phyloP scores from a whole-genome alignment of 2,113 vertebrate species.

The Psettodes erumei region DNA sequence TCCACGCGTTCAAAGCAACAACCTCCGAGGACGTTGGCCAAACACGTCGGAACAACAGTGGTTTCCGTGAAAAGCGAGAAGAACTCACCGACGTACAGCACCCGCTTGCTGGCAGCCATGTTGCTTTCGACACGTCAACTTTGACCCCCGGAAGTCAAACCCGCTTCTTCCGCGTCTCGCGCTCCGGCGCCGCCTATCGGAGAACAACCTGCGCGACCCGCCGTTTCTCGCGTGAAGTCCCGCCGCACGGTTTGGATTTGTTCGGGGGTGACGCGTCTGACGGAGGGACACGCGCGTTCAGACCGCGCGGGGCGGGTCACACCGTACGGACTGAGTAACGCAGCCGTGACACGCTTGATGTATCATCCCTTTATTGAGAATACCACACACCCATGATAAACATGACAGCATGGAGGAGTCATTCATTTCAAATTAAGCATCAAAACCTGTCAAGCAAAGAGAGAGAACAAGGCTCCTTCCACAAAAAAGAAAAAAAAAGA shows the following conservation, averaged over 20 bases:
- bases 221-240: too few relatives aligned
- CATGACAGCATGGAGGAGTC: slow-evolving; percentile 58
- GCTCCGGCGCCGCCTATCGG: slow-evolving; percentile 48
- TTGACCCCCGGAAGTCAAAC: slow-evolving; percentile 37
- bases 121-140: slow-evolving; percentile 73
- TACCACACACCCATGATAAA: slow-evolving; percentile 76
- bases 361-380: slow-evolving; percentile 82
- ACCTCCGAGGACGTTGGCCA: accelerated
- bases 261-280: too few relatives aligned
- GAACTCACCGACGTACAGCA: slow-evolving; percentile 82
- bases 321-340: slow-evolving; percentile 23
- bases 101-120: slow-evolving; percentile 82
- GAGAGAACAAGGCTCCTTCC: slow-evolving; percentile 60
- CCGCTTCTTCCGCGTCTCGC: not conserved
- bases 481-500: too few relatives aligned
- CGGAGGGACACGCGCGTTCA: too few relatives aligned
- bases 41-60: not conserved
- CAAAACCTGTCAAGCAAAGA: slow-evolving; percentile 75
- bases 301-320: not conserved
- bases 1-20: accelerated
- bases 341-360: slow-evolving; percentile 40
- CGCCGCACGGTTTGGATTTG: too few relatives aligned
- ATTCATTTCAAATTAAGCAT: slow-evolving; percentile 74
- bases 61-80: not conserved
- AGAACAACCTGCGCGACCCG: not conserved